phyloP scores from a whole-genome alignment of 2,888 invertebrate species.

The Microctonus hyperodae region DNA sequence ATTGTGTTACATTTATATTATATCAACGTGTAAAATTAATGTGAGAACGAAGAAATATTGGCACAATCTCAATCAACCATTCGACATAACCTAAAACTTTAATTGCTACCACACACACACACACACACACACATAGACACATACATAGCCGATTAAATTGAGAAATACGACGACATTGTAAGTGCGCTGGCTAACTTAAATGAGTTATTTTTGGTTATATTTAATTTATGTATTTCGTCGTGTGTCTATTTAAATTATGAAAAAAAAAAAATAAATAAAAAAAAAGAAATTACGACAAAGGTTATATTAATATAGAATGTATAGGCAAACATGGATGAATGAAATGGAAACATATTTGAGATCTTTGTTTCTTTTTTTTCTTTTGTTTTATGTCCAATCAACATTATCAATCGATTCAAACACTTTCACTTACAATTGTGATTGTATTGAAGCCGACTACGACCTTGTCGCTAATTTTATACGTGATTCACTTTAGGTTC shows the following conservation, averaged over 20 bases:
- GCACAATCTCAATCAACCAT: neutral
- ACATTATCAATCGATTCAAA: conserved; percentile 25
- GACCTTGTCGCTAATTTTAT: conserved; percentile 31
- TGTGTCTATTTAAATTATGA: neutral
- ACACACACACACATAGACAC: neutral
- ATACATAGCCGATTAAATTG: neutral
- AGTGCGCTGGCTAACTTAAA: neutral
- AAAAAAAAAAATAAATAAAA: neutral
- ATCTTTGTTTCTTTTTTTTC: neutral
- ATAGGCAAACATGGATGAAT: neutral
- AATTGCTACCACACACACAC: neutral
- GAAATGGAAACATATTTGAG: neutral
- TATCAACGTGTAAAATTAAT: neutral
- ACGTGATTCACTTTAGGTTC: conserved; percentile 26
- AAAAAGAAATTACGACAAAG: neutral
- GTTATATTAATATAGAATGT: neutral
- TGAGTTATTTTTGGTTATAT: conserved; percentile 2
- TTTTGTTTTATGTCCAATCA: neutral
- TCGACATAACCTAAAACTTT: conserved; percentile 25
- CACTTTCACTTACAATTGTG: conserved; percentile 3
- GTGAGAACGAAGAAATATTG: neutral
- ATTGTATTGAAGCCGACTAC: conserved; percentile 19
- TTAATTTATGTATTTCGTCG: neutral
- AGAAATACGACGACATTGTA: neutral
- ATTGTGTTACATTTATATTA: neutral